Percentiles rank a stretch among this genome's conserved stretches.
phyloP scores from a whole-genome alignment of 2,797 vertebrate species.

The Cephalopachus bancanus region DNA sequence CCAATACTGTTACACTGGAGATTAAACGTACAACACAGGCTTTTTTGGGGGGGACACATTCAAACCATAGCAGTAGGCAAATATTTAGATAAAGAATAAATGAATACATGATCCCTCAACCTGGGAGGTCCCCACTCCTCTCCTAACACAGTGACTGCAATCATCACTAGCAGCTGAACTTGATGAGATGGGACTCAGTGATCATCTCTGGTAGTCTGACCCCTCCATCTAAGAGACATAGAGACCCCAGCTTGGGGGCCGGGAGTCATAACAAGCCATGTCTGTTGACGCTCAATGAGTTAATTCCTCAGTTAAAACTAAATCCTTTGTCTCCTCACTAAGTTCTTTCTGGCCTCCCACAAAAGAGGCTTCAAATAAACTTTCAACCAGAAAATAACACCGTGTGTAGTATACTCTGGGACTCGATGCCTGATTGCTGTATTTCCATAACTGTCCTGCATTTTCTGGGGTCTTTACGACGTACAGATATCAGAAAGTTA shows the following conservation, averaged over 20 bases:
- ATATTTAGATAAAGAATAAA: background rate
- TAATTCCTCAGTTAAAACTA: background rate
- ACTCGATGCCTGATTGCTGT: background rate
- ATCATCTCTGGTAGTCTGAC: background rate
- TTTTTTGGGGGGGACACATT: background rate
- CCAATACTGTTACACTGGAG: background rate
- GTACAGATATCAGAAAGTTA: slow-evolving; percentile 36
- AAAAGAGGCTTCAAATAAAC: slow-evolving; percentile 29
- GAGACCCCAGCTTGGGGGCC: background rate
- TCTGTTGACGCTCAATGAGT: background rate
- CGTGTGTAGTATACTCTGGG: background rate
- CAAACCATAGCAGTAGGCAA: background rate
- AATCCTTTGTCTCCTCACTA: background rate
- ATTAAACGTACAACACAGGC: background rate
- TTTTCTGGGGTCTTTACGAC: slow-evolving; percentile 38
- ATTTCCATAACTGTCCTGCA: background rate
- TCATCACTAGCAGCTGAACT: background rate
- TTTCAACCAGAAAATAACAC: background rate
- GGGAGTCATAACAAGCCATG: background rate
- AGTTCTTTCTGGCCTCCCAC: background rate
- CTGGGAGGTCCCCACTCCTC: background rate
- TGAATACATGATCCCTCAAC: background rate
- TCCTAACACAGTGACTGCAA: background rate
- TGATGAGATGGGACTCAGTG: background rate
- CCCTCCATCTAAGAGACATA: background rate